These are phyloP conservation scores for Branchipolynoe longqiensis DNA, from an alignment of 2,888 invertebrate species.

Conservation along the genomic window DNA sequence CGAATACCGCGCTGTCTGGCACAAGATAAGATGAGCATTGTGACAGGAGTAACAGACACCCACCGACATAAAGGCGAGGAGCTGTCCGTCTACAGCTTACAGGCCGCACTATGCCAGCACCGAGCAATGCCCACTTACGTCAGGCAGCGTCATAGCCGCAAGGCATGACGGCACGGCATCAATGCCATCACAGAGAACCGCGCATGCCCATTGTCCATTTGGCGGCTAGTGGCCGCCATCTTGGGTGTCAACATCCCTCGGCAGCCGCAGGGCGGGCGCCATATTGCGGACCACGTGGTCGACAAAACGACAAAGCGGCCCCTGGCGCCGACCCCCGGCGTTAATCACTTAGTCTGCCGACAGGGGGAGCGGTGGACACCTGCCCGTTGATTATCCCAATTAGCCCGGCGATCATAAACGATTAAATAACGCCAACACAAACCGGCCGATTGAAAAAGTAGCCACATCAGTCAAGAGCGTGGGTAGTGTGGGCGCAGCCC, in stretches of 20 bases:
- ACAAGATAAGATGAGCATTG: no score
- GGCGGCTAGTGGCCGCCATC: conserved; percentile 1
- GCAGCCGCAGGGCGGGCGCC: no score
- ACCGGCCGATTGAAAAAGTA: not conserved
- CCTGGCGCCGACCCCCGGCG: not conserved
- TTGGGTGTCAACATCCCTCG: not conserved
- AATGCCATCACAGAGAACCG: conserved; percentile 21
- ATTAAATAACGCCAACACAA: conserved; percentile 47
- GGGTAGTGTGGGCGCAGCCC: not conserved
- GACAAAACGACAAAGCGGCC: conserved; percentile 29
- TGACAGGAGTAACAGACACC: no score
- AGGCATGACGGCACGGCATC: not conserved
- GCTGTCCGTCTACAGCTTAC: no score
- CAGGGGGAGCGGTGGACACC: conserved; percentile 17
- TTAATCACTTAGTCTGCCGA: not conserved
- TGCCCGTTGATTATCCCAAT: conserved; percentile 5
- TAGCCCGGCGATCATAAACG: conserved; percentile 27
- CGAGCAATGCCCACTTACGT: not conserved
- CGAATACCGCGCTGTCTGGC: no score
- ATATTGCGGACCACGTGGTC: conserved; percentile 12
- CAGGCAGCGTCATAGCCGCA: conserved; percentile 10
- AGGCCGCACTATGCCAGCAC: no score
- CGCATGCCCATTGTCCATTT: conserved; percentile 12
- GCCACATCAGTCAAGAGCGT: not conserved
- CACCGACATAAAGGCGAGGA: no score